Evolutionary conservation across 2,888 invertebrate genomes (phyloP), one percentile per base, ranked within the genome.

Genomic region (Hymenopus coronatus): DNA sequence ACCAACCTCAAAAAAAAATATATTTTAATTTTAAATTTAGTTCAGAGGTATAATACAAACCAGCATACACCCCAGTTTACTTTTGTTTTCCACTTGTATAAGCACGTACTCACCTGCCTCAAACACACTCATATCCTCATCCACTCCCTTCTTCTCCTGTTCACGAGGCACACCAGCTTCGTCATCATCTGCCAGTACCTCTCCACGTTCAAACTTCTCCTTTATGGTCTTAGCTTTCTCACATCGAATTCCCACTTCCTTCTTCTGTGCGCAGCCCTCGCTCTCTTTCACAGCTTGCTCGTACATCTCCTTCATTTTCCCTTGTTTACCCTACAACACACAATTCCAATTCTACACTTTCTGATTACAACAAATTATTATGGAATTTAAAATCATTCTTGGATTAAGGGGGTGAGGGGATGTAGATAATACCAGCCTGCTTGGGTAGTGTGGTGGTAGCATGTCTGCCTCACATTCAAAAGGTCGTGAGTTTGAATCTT

Each of bases 301-400:
- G 92, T 98, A 98, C 95, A 97, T 96, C 92, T 98, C 98, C 92
- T 98, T 98, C 93, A 98, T 97, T 92, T 97, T 97, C 0, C 96
- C 97, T 94, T 98, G 98, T 92, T 98, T 98, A 20, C 98, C 98
- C 96, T 97, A 93, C 27, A 94, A 94, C 0, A 33, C 8, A 7
- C 33, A 33, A 7, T 33, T 33, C 8, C 33, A 33, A 33, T 8
- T 33, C 33, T 7, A 8, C 33, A 33, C 7, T 33, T 33, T 33
- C 33, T 33, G 8, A 33, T 33, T 33, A 33, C 0, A 33, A 33
- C 6, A 54, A 54, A 54, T 15, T 54, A 15, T 54, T 1, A 54
- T 54, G 1, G 1, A 7, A 54, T 20, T 54, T 54, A 15, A 4
- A 33, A 8, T 33, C 8, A 33, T 6, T 33, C 8, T 33, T 2